phyloP scores from a whole-genome alignment of 2,888 invertebrate genomes.

The Teinopalpus imperialis region DNA sequence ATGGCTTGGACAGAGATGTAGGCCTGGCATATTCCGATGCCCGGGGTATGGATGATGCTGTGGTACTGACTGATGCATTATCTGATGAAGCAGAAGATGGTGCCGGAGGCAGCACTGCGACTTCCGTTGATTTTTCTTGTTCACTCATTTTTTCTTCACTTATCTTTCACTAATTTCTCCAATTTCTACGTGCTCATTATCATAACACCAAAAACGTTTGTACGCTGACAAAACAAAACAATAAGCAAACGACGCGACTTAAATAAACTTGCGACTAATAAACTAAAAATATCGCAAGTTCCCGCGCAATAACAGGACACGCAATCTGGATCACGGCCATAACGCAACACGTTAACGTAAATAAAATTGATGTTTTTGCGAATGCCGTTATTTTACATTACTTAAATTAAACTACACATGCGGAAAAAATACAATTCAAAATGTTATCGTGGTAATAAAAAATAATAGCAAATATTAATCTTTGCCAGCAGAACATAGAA shows the following conservation, averaged over 20 bases:
- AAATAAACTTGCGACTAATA: slow-evolving; percentile 59
- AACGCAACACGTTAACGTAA: slow-evolving; percentile 51
- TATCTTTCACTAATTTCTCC: slow-evolving; percentile 38
- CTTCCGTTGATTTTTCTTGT: slow-evolving; percentile 50
- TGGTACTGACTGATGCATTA: slow-evolving; percentile 54
- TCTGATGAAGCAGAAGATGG: slow-evolving; percentile 61
- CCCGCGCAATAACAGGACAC: slow-evolving; percentile 75
- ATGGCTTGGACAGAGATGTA: slow-evolving; percentile 76
- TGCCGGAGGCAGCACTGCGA: slow-evolving; percentile 43
- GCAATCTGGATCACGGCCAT: slow-evolving; percentile 80
- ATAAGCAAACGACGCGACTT: slow-evolving; percentile 49
- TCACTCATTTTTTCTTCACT: slow-evolving; percentile 68
- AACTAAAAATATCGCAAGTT: slow-evolving; percentile 77
- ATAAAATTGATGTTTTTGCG: slow-evolving; percentile 39
- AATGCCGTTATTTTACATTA: slow-evolving; percentile 27
- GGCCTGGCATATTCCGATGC: slow-evolving; percentile 53
- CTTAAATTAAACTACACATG: slow-evolving; percentile 14
- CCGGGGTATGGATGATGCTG: slow-evolving; percentile 44
- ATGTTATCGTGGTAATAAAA: slow-evolving; percentile 9
- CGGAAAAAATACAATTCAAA: slow-evolving; percentile 10
- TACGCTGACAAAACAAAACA: slow-evolving; percentile 44
- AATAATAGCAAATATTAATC: slow-evolving; percentile 5
- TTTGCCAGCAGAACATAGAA: slow-evolving; percentile 27
- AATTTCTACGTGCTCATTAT: slow-evolving; percentile 37
- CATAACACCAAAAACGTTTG: slow-evolving; percentile 22